Evolutionary conservation across 1,140 invertebrate species (phyloP), one percentile per base, ranked within the genome.

Genomic region (Listronotus bonariensis): DNA sequence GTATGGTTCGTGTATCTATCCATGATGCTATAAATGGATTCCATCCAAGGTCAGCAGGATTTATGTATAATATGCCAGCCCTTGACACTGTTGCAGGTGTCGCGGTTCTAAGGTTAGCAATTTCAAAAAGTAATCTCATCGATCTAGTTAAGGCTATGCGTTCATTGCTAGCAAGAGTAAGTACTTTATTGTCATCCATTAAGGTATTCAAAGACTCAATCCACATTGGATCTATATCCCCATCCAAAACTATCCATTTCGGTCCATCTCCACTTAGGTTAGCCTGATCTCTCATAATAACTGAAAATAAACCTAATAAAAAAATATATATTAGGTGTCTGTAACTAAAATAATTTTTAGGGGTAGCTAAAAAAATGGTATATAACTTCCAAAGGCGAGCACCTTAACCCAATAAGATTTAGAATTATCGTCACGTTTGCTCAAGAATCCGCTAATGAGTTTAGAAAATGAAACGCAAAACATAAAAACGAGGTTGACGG

Each of bases 211-310:
- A 83, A 1, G 92, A 95, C 81, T 97, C 94, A 72, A 97, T 97
- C 95, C 94, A 97, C 93, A 96, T 96, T 1, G 95, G 95, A 84
- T 97, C 95, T 73, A 97, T 97, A 76, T 98, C 95, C 34, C 95
- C 95, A 77, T 98, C 96, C 14, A 98, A 84, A 3, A 98, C 89
- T 71, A 98, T 95, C 96, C 96, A 98, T 77, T 96, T 96, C 0
- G 94, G 92, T 36, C 91, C 91, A 74, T 92, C 88, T 0, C 89
- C 89, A 0, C 85, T 79, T 85, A 93, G 86, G 77, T 96, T 96
- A 1, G 91, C 92, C 82, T 96, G 91, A 74, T 97, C 94, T 71
- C 95, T 82, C 90, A 98, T 96, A 20, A 97, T 87, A 0, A 91
- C 88, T 0, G 95, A 97, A 76, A 97, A 93, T 45, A 98, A 81